Conservation (phyloP, 53 echinoderm and acorn worm genomes). For the Crossaster papposus region DNA sequence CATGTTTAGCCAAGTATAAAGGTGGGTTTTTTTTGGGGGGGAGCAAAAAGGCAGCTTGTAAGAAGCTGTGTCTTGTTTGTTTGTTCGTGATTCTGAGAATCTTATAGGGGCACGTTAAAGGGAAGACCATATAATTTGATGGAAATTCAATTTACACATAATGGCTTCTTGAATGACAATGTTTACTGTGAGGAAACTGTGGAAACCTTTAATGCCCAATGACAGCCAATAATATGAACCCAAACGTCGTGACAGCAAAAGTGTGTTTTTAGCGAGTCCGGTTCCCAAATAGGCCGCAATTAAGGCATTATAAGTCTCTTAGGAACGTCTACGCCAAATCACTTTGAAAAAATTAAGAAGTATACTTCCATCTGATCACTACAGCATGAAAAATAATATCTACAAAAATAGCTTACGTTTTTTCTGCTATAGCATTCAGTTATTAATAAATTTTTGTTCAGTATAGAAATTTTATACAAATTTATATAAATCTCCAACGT, state of each 20-base stretch:
- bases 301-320: neutral
- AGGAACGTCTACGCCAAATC: neutral
- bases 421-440: slow-evolving; percentile 55
- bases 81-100: neutral
- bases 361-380: slow-evolving; percentile 12
- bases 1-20: neutral
- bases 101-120: no score
- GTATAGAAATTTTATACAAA: slow-evolving; percentile 57
- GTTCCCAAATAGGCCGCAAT: slow-evolving; percentile 13
- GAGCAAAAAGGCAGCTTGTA: neutral
- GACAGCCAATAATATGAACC: neutral
- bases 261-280: neutral
- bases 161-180: no score
- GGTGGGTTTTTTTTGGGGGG: no score
- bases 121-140: neutral
- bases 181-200: neutral
- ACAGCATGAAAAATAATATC: slow-evolving; percentile 65
- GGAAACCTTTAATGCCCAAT: neutral
- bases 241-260: neutral
- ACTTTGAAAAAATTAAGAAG: neutral
- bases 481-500: slow-evolving; percentile 30
- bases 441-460: slow-evolving; percentile 35
- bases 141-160: neutral
- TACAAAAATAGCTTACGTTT: slow-evolving; percentile 60
- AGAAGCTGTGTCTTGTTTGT: neutral